Conservation (phyloP, 2,888 invertebrate species). For the Callinectes sapidus region DNA sequence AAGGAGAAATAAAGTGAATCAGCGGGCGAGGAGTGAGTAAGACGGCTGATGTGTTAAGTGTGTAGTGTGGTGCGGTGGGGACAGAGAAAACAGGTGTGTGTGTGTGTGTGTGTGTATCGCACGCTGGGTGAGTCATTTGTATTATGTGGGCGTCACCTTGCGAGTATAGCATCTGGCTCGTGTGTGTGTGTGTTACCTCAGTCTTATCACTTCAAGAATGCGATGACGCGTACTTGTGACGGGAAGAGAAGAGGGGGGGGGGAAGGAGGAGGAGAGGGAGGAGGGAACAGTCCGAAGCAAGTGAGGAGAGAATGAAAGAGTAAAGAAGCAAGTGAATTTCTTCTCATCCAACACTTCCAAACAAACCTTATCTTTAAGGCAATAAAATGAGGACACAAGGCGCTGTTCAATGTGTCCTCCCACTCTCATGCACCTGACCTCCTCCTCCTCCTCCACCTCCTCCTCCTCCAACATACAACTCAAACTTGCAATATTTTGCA, state of each 20-base stretch:
- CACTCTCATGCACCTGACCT: not conserved
- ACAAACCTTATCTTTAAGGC: not conserved
- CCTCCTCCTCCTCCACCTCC: conserved; percentile 29
- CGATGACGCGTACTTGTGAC: not conserved
- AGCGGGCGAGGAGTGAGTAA: not conserved
- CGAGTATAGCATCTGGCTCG: not conserved
- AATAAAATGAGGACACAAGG: not conserved
- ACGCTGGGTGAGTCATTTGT: not conserved
- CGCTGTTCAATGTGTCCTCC: not conserved
- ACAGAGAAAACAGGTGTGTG: conserved; percentile 24
- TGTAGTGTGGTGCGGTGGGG: not conserved
- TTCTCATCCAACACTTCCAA: not conserved
- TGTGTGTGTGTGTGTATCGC: conserved; percentile 34
- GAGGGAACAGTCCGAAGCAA: not conserved
- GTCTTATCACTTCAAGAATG: not conserved
- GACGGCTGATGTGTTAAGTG: not conserved
- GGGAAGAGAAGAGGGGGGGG: not conserved
- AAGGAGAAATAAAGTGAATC: not conserved
- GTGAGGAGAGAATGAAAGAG: too few relatives aligned
- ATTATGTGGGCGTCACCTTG: not conserved
- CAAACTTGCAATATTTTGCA: not conserved
- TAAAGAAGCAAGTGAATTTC: not conserved
- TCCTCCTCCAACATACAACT: conserved; percentile 4
- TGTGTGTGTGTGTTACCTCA: conserved; percentile 20
- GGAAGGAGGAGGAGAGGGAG: not conserved